Conservation (phyloP, 1,140 invertebrate genomes). For the Achroia grisella region DNA sequence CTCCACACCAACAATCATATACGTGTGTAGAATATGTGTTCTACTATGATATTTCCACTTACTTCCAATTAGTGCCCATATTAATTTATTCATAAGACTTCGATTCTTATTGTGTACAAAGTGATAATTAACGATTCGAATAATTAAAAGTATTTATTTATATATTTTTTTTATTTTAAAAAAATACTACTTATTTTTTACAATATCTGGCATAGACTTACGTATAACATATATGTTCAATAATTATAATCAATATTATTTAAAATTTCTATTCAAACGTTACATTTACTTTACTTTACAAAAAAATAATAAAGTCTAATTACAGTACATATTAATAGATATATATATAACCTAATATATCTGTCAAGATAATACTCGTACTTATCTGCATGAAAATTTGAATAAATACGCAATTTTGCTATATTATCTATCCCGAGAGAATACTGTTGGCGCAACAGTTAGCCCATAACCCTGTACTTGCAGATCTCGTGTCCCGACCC, state of each 20-base stretch:
- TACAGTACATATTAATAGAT: background rate
- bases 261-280: background rate
- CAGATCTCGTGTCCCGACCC: constrained; percentile 1
- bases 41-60: background rate
- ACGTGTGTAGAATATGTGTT: constrained; percentile 4
- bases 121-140: background rate
- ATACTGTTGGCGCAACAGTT: constrained; percentile 26
- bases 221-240: background rate
- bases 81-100: background rate
- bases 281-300: background rate
- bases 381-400: constrained; percentile 14
- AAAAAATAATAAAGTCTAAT: background rate
- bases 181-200: no score
- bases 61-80: constrained; percentile 1
- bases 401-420: constrained; percentile 22
- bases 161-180: no score
- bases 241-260: background rate
- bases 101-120: background rate
- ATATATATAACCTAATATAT: background rate
- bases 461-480: constrained; percentile 15
- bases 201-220: no score
- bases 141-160: no score
- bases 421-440: constrained; percentile 16
- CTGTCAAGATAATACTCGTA: background rate
- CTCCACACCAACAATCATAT: constrained; percentile 5